Conservation (phyloP, 2,113 vertebrate genomes). For the Crypturellus undulatus region DNA sequence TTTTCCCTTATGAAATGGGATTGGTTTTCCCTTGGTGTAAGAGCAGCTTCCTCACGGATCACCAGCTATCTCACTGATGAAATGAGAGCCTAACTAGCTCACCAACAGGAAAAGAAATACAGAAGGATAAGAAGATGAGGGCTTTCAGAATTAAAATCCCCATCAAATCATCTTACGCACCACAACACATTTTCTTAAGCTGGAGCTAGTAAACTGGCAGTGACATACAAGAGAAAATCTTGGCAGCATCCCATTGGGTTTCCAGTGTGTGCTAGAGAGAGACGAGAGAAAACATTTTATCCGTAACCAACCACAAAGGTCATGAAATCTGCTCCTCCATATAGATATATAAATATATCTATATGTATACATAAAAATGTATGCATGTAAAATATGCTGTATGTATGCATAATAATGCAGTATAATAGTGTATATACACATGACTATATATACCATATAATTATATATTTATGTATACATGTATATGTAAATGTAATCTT, state of each 20-base stretch:
- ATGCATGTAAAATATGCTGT: background rate
- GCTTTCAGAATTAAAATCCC: background rate
- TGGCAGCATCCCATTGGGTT: background rate
- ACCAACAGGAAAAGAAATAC: background rate
- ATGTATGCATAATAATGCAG: background rate
- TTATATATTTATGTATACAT: background rate
- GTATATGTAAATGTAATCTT: background rate
- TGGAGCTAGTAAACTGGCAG: background rate
- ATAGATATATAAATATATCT: background rate
- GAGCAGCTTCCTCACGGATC: background rate
- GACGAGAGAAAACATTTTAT: background rate
- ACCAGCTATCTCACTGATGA: background rate
- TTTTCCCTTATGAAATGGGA: background rate
- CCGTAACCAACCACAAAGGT: background rate
- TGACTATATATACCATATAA: too few relatives aligned
- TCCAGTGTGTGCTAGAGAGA: background rate
- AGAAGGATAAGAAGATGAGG: background rate
- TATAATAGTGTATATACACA: background rate
- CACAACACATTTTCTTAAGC: background rate
- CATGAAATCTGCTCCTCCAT: background rate
- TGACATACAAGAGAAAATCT: background rate
- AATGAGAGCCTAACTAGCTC: background rate
- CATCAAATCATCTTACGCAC: background rate
- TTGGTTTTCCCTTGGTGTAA: constrained; percentile 26
- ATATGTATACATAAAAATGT: background rate